Conservation (phyloP, 2,797 vertebrate genomes). For the Sebastiscus tertius region DNA sequence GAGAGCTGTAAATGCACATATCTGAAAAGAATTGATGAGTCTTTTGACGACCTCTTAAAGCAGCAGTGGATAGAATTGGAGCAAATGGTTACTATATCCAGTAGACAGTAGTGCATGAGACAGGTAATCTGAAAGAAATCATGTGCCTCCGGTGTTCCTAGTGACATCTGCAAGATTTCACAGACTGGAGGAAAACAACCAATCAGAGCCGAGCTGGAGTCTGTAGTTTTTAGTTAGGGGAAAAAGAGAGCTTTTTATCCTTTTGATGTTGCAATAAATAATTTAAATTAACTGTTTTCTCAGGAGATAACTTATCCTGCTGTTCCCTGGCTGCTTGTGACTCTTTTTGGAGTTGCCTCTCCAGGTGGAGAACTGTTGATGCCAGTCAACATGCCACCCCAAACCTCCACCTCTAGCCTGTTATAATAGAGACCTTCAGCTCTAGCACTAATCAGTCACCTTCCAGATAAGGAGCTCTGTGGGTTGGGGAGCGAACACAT, state of each 20-base stretch:
- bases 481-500: slow-evolving; percentile 4
- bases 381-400: background rate
- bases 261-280: no score
- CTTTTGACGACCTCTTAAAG: background rate
- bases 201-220: no score
- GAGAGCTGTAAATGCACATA: background rate
- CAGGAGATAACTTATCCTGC: background rate
- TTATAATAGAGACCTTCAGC: slow-evolving; percentile 25
- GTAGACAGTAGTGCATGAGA: no score
- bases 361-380: background rate
- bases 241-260: no score
- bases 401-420: background rate
- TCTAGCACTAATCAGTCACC: slow-evolving; percentile 26
- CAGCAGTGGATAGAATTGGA: no score
- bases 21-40: background rate
- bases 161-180: no score
- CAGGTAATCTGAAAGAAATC: no score
- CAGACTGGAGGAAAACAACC: no score
- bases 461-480: slow-evolving; percentile 29
- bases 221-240: no score
- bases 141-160: no score
- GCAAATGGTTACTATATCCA: no score
- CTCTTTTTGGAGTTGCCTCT: background rate
- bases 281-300: background rate
- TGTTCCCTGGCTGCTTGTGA: background rate